Evolutionary conservation across 1,140 invertebrate genomes (phyloP).

Genomic region (Zelostemma sp.): DNA sequence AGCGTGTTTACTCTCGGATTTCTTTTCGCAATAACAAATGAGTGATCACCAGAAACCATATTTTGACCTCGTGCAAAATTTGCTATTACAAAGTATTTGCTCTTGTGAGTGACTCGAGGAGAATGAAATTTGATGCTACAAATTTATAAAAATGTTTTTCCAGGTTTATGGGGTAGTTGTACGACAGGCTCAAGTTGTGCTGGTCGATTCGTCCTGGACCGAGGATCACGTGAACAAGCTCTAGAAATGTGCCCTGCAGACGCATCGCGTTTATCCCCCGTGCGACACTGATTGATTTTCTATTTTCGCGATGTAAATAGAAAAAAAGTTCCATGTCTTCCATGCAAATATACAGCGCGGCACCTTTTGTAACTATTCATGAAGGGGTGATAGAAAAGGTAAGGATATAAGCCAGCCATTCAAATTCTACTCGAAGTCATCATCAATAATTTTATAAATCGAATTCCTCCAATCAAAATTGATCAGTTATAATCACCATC

Average conservation of each 20-base stretch:
- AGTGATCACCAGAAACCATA: constrained; percentile 84
- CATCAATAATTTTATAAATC: no score
- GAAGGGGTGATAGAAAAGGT: constrained; percentile 55
- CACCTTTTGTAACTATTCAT: neutral
- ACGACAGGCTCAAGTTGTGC: constrained; percentile 84
- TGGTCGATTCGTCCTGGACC: constrained; percentile 99
- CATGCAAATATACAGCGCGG: neutral
- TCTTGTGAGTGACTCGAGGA: constrained; percentile 76
- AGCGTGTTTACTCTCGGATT: constrained; percentile 79
- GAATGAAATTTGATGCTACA: constrained; percentile 7
- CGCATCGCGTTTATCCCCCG: constrained; percentile 92
- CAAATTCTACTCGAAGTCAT: no score
- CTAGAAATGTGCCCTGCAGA: constrained; percentile 83
- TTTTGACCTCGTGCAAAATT: constrained; percentile 87
- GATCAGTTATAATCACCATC: no score
- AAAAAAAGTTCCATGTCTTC: neutral
- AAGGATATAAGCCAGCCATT: no score
- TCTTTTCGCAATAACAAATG: constrained; percentile 86
- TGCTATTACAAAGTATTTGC: constrained; percentile 94
- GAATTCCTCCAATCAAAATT: no score
- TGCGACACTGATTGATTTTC: constrained; percentile 81
- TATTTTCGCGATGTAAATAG: neutral
- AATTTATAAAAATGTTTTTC: constrained; percentile 32
- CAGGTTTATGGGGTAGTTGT: constrained; percentile 88
- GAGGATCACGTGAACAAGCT: constrained; percentile 90